Conservation (phyloP, 2,888 invertebrate species). For the Neoscelio sp. region DNA sequence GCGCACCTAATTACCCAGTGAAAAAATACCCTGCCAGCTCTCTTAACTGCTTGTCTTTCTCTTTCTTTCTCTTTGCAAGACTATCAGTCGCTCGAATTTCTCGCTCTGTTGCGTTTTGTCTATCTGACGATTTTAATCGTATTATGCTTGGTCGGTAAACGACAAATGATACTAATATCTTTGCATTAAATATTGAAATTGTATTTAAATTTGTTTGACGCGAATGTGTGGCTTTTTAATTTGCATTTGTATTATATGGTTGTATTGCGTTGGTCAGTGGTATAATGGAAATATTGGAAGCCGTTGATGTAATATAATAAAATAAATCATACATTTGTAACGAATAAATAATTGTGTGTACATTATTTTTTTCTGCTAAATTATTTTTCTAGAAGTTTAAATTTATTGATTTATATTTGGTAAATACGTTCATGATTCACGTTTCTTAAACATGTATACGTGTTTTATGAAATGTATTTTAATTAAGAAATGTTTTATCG, state of each 20-base stretch:
- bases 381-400: no score
- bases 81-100: conserved; percentile 36
- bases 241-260: conserved; percentile 25
- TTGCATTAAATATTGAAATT: conserved; percentile 27
- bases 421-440: no score
- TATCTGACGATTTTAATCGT: conserved; percentile 61
- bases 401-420: no score
- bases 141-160: conserved; percentile 37
- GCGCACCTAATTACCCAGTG: no score
- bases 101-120: conserved; percentile 47
- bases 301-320: no score
- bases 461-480: no score
- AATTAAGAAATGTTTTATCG: no score
- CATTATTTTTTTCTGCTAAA: no score
- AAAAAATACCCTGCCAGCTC: conserved; percentile 56
- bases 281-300: conserved; percentile 2
- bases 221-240: conserved; percentile 27
- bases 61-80: conserved; percentile 13
- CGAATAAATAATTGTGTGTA: no score
- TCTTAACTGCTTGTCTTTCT: conserved; percentile 24
- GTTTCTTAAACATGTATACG: no score
- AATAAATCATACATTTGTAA: no score
- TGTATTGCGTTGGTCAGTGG: no score
- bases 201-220: conserved; percentile 33
- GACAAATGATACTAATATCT: conserved; percentile 11